Percentiles rank a stretch among this genome's conserved stretches.
Evolutionary conservation across 2,888 invertebrate genomes (phyloP).

Genomic region (Archips xylosteana): DNA sequence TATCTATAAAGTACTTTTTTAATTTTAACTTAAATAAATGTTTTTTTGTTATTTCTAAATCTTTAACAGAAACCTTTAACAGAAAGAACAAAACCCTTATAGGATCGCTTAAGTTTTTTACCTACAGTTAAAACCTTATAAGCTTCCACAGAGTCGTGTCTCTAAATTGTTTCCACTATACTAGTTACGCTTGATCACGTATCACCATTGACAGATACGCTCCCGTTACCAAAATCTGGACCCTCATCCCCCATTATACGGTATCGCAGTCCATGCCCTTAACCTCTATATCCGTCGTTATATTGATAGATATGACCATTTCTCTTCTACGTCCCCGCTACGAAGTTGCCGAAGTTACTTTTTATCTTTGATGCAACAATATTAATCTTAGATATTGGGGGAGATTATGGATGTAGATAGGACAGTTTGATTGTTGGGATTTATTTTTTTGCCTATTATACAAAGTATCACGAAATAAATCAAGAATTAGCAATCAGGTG

Average conservation of each 20-base stretch:
- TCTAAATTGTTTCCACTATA: not conserved
- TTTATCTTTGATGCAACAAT: slow-evolving; percentile 42
- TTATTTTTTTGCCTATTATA: not conserved
- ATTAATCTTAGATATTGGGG: slow-evolving; percentile 40
- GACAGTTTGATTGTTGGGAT: not conserved
- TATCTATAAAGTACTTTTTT: too few species aligned
- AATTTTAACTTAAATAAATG: too few species aligned
- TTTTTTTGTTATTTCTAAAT: too few species aligned
- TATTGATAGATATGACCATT: slow-evolving; percentile 40
- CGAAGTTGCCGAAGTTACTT: slow-evolving; percentile 38
- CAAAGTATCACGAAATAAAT: too few species aligned
- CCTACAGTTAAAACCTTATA: too few species aligned
- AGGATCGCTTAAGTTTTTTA: too few species aligned
- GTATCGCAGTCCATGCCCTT: slow-evolving; percentile 37
- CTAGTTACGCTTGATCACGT: not conserved
- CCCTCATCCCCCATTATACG: slow-evolving; percentile 31
- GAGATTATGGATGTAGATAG: slow-evolving; percentile 19
- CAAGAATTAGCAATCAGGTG: too few species aligned
- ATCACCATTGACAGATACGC: slow-evolving; percentile 16
- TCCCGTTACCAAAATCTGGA: slow-evolving; percentile 36
- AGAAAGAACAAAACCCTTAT: too few species aligned
- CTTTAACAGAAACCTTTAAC: too few species aligned
- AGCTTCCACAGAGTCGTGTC: not conserved
- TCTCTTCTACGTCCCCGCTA: slow-evolving; percentile 33
- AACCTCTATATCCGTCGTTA: slow-evolving; percentile 38